These are phyloP conservation scores for Acrocephalus arundinaceus DNA, from an alignment of 2,113 vertebrate genomes.

Conservation along the genomic window DNA sequence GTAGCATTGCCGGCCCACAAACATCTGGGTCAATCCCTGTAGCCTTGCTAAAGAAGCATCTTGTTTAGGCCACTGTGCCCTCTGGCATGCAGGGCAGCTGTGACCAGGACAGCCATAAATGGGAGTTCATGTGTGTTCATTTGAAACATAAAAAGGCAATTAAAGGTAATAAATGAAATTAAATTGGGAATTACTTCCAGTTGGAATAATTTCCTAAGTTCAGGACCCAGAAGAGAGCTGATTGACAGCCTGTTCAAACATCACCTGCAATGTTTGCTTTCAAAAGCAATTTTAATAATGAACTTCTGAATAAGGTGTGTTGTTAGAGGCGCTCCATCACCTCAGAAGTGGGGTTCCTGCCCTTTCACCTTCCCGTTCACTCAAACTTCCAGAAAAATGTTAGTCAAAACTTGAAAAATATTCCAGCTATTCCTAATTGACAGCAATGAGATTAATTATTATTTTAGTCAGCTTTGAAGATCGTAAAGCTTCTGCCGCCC, in stretches of 20 bases:
- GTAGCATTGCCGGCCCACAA: accelerated
- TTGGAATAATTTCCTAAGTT: not conserved
- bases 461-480: not conserved
- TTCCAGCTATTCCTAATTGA: not conserved
- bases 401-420: not conserved
- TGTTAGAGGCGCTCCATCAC: not conserved
- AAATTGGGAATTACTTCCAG: not conserved
- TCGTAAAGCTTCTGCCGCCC: not conserved
- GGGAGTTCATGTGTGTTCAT: not conserved
- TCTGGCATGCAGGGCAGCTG: not conserved
- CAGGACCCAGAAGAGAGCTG: not conserved
- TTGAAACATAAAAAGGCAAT: not conserved
- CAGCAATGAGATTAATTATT: not conserved
- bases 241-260: not conserved
- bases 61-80: not conserved
- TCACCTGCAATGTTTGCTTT: not conserved
- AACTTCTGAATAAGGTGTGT: not conserved
- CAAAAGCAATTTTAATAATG: not conserved
- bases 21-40: not conserved
- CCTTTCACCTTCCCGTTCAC: not conserved
- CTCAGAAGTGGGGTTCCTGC: not conserved
- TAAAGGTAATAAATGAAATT: not conserved
- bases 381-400: not conserved
- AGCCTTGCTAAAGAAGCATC: not conserved
- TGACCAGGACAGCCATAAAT: not conserved